phyloP scores from a whole-genome alignment of 35 echinoderm and acorn worm genomes.

The Heliocidaris tuberculata region DNA sequence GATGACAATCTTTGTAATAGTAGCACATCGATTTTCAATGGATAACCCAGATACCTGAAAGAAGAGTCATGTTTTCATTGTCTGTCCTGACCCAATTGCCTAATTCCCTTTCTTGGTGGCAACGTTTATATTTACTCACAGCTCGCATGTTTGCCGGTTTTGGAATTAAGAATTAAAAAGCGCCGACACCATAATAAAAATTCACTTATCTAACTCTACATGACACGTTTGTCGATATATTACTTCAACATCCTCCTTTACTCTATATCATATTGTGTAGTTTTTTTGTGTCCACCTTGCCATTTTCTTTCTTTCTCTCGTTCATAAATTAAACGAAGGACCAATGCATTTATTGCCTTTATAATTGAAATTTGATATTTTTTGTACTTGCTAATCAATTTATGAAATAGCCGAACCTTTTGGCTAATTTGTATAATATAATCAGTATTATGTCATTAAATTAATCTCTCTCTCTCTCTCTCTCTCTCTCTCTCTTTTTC shows the following conservation, averaged over 20 bases:
- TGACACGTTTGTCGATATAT: too few species aligned
- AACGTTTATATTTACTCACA: neutral
- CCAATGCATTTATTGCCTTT: too few species aligned
- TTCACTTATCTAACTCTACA: neutral
- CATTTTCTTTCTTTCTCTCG: neutral
- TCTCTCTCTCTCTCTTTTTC: neutral
- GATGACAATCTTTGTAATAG: slow-evolving; percentile 33
- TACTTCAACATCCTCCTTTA: neutral
- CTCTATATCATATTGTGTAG: neutral
- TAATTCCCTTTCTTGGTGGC: neutral
- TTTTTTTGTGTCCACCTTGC: neutral
- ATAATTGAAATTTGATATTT: too few species aligned
- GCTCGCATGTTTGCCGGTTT: neutral
- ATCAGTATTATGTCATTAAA: neutral
- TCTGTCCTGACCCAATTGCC: slow-evolving; percentile 2
- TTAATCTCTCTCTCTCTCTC: neutral
- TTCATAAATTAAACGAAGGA: neutral
- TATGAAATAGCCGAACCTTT: too few species aligned
- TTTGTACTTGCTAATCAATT: too few species aligned
- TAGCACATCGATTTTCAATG: neutral
- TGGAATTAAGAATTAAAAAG: neutral
- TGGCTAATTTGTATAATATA: too few species aligned
- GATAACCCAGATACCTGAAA: slow-evolving; percentile 7
- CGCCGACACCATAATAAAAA: neutral
- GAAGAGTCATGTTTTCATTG: neutral